Base-by-base conservation (phyloP, 2,113 vertebrate species). In the Plestiodon gilberti region DNA sequence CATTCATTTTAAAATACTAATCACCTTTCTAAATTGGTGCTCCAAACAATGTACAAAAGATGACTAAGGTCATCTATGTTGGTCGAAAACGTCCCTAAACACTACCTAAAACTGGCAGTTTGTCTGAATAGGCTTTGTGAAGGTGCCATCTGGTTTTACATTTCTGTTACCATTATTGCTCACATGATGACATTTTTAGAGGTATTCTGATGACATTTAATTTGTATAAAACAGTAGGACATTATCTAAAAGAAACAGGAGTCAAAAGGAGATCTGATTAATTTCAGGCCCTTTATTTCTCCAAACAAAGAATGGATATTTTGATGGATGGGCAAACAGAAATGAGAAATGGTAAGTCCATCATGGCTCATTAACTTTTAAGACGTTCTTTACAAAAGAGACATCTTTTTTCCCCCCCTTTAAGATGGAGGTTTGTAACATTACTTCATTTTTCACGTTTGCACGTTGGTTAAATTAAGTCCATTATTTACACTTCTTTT, bases 221-320 rank as follows among this genome's bases (percentile, higher is more conserved):
- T 55, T 20, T 28, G n/a, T 23, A 76, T 18, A 23, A 84, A 77
- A 1, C 82, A 76, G 78, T 62, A 85, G 57, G 81, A 76, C 4
- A 6, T 65, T 17, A 0, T 38, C 61, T 78, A 65, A 83, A 93
- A 82, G 40, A 48, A 88, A 35, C 67, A 33, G n/a, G 69, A 0
- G 0, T 73, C n/a, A 57, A 33, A 48, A 3, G 77, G 76, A 85
- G 4, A n/a, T 67, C 52, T 89, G 69, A 76, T 65, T 89, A 81
- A 65, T 74, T 86, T 89, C 65, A 87, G 4, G 15, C 18, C 1
- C 81, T 85, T 83, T 77, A 1, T 65, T 88, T 88, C 9, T 70
- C 69, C 38, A 85, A 78, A 84, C 28, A 84, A 89, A 90, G 22
- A 61, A 86, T 71, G 76, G 88, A 75, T 87, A 73, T 8, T 83